A percentile compares a stretch with the other conserved stretches of the same genome.
Conservation (phyloP, 2,797 vertebrate genomes). For the Trachurus trachurus region DNA sequence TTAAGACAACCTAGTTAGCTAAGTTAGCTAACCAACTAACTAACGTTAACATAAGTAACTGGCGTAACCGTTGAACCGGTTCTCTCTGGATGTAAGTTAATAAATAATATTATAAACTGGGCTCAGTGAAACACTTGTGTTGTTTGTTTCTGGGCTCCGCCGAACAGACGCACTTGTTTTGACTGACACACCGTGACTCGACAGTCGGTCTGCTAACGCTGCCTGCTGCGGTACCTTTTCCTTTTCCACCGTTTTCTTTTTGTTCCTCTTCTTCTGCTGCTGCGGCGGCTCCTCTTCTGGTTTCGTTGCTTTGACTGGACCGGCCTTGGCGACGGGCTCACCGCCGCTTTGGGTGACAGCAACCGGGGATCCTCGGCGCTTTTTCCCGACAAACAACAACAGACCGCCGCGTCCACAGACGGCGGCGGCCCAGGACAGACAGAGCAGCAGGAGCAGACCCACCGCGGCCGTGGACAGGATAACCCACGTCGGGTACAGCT, state of each 20-base stretch:
- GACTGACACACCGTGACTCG: background rate
- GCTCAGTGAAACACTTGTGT: background rate
- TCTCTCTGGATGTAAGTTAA: background rate
- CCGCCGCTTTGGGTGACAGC: slow-evolving; percentile 32
- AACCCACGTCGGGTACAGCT: slow-evolving; percentile 90
- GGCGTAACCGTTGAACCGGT: background rate
- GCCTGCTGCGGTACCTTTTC: slow-evolving; percentile 83
- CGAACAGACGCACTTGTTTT: background rate
- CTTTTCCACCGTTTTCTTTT: slow-evolving; percentile 90
- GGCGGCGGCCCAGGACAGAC: slow-evolving; percentile 80
- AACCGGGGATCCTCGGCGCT: slow-evolving; percentile 62
- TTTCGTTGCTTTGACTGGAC: slow-evolving; percentile 63
- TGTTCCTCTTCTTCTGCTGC: slow-evolving; percentile 87
- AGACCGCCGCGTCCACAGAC: slow-evolving; percentile 70
- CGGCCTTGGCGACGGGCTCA: slow-evolving; percentile 64
- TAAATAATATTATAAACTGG: background rate
- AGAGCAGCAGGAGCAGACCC: slow-evolving; percentile 84
- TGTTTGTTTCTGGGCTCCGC: background rate
- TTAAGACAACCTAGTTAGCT: background rate
- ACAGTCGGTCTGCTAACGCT: background rate
- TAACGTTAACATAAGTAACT: no score
- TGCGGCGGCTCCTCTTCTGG: slow-evolving; percentile 82
- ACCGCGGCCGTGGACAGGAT: slow-evolving; percentile 83
- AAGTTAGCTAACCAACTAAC: no score
- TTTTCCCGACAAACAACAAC: slow-evolving; percentile 62